phyloP scores from a whole-genome alignment of 2,888 invertebrate species.

The Melanotus villosus region DNA sequence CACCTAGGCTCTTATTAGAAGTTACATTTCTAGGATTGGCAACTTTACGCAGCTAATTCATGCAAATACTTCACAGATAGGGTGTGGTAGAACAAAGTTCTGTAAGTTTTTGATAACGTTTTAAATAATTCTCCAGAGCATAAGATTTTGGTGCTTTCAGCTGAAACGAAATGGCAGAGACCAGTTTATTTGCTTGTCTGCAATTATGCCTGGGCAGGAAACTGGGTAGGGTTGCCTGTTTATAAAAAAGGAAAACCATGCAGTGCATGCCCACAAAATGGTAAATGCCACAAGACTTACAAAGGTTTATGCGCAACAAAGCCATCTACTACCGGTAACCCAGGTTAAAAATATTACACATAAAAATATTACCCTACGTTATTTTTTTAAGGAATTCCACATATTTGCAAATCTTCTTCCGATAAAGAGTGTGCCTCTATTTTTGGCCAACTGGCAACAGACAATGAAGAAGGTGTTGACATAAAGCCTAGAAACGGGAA shows the following conservation, averaged over 20 bases:
- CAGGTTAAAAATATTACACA: not conserved
- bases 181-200: too few relatives aligned
- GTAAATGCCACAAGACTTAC: not conserved
- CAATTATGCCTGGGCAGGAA: not conserved
- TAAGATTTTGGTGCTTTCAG: not conserved
- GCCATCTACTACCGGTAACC: not conserved
- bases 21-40: not conserved
- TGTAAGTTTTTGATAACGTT: too few relatives aligned
- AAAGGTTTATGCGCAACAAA: not conserved
- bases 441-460: not conserved
- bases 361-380: not conserved
- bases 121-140: too few relatives aligned
- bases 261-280: not conserved
- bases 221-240: not conserved
- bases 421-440: not conserved
- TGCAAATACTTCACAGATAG: not conserved
- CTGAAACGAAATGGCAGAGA: not conserved
- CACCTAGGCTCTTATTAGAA: too few relatives aligned
- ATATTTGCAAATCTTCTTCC: not conserved
- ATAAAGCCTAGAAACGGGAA: too few relatives aligned
- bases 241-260: slow-evolving; percentile 2
- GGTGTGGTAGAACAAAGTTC: not conserved
- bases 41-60: not conserved
- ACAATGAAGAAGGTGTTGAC: too few relatives aligned
- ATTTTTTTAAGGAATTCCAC: not conserved